These are phyloP conservation scores for Sebastes umbrosus DNA, from an alignment of 2,797 vertebrate genomes.

Conservation along the genomic window DNA sequence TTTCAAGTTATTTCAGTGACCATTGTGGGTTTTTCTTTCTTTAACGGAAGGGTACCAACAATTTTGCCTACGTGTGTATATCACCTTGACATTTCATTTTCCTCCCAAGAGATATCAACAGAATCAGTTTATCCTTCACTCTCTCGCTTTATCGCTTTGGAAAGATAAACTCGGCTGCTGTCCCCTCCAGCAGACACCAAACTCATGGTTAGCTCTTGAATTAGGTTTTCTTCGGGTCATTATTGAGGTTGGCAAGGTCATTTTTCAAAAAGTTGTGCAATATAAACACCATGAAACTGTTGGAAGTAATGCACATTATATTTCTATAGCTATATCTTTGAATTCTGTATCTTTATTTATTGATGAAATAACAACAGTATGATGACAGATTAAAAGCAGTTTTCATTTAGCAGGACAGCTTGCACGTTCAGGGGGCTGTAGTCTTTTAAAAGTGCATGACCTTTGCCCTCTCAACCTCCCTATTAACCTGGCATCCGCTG, in stretches of 20 bases:
- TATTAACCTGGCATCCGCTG: neutral
- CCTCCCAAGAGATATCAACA: slow-evolving; percentile 13
- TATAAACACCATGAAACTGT: neutral
- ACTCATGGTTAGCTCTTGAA: neutral
- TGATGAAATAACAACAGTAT: neutral
- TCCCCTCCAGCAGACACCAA: slow-evolving; percentile 4
- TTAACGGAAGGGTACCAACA: no score
- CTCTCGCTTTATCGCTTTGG: slow-evolving; percentile 30
- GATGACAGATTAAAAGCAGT: neutral
- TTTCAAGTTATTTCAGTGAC: no score
- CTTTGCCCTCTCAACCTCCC: neutral
- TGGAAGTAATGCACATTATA: neutral
- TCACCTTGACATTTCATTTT: slow-evolving; percentile 8
- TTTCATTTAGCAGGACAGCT: neutral
- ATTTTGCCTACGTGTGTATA: no score
- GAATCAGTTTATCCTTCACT: slow-evolving; percentile 18
- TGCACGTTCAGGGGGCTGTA: neutral
- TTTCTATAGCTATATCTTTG: neutral
- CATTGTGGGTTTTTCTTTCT: no score
- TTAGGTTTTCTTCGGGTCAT: neutral
- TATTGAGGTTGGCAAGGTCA: neutral
- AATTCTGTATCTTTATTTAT: neutral
- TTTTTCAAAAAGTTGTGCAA: neutral
- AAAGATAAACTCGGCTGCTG: slow-evolving; percentile 27
- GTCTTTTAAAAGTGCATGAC: slow-evolving; percentile 21